Evolutionary conservation across 2,113 vertebrate genomes (phyloP).

Genomic region (Ictidomys tridecemlineatus): DNA sequence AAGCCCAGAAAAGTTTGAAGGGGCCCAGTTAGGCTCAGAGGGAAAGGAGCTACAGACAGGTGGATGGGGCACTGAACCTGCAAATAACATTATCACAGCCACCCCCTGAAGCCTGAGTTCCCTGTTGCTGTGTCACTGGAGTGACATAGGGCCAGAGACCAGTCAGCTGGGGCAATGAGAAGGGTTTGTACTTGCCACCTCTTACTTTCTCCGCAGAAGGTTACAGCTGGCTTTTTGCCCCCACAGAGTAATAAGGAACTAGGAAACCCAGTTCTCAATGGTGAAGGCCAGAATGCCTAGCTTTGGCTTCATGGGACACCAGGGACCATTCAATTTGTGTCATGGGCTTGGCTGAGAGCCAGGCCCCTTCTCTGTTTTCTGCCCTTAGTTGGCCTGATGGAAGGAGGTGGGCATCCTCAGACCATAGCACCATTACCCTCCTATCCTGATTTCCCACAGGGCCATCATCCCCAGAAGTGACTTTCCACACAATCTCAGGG

Average conservation of each 20-base stretch:
- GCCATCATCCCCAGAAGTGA: neutral
- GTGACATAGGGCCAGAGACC: neutral
- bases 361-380: neutral
- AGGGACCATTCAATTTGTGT: neutral
- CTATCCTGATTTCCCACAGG: neutral
- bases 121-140: neutral
- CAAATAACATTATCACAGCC: neutral
- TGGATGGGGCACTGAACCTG: neutral
- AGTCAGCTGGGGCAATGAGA: neutral
- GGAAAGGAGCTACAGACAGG: neutral
- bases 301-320: neutral
- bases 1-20: neutral
- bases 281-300: neutral
- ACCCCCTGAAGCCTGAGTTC: neutral
- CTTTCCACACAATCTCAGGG: neutral
- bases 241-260: neutral
- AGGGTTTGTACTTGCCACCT: neutral
- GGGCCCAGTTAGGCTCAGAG: neutral
- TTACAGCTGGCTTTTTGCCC: neutral
- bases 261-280: neutral
- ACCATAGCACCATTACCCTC: neutral
- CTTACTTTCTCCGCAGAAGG: neutral
- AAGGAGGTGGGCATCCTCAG: neutral
- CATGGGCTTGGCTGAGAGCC: neutral
- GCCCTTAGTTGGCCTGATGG: neutral